phyloP scores from a whole-genome alignment of 2,888 invertebrate genomes.

The Branchipolynoe longqiensis region DNA sequence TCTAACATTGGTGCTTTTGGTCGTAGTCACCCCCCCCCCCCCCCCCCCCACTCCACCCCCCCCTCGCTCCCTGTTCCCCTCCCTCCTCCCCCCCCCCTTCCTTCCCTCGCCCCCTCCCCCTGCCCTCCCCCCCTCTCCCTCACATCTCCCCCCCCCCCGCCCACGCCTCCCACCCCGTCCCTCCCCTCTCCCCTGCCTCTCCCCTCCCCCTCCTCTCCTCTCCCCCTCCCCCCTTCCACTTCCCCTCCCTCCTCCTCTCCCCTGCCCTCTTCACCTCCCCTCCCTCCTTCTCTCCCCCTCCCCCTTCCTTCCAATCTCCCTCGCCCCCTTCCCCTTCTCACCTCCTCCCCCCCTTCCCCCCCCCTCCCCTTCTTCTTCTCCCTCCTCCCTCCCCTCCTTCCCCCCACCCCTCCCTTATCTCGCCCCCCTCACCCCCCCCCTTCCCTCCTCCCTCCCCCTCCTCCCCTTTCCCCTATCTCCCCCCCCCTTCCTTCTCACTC shows the following conservation, averaged over 20 bases:
- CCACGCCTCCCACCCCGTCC: not conserved
- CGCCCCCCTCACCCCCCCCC: not conserved
- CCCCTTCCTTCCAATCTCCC: not conserved
- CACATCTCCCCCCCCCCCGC: not conserved
- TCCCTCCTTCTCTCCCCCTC: not conserved
- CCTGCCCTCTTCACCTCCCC: not conserved
- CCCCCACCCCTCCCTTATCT: not conserved
- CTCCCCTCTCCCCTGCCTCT: not conserved
- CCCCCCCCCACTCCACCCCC: not conserved
- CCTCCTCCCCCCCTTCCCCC: too few relatives aligned
- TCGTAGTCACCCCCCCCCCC: too few relatives aligned
- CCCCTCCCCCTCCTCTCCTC: not conserved
- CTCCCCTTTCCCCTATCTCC: not conserved
- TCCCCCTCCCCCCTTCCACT: not conserved
- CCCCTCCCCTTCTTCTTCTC: too few relatives aligned
- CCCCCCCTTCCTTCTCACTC: too few relatives aligned
- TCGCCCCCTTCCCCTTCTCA: not conserved
- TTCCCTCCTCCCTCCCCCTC: not conserved
- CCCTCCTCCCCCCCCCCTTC: not conserved
- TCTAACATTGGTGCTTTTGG: too few relatives aligned
- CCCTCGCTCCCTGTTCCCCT: not conserved
- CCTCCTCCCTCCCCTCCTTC: not conserved
- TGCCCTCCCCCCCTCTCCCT: not conserved
- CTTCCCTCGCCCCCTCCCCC: not conserved
- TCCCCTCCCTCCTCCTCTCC: not conserved